Percentiles rank a stretch among this genome's conserved stretches.
Evolutionary conservation across 2,888 invertebrate genomes (phyloP).

Genomic region (Leucophora obtusa): DNA sequence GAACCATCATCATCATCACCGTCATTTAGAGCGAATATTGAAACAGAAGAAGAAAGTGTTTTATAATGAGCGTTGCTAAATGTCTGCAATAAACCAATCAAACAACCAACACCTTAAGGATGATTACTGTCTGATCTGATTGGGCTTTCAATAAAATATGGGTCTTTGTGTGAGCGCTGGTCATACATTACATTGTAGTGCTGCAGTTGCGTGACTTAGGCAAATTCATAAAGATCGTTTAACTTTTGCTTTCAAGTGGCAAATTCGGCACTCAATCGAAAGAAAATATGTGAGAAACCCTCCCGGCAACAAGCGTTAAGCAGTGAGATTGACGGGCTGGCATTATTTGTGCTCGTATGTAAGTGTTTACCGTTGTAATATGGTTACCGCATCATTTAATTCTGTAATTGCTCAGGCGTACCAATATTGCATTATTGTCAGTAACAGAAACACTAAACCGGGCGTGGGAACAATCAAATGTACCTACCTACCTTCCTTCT

Average conservation of each 20-base stretch:
- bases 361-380: conserved; percentile 49
- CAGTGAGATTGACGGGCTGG: conserved; percentile 45
- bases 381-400: conserved; percentile 62
- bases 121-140: neutral
- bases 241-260: conserved; percentile 71
- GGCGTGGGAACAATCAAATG: conserved; percentile 73
- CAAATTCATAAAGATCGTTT: conserved; percentile 71
- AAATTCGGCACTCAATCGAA: conserved; percentile 74
- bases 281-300: conserved; percentile 40
- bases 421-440: conserved; percentile 41
- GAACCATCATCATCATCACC: conserved; percentile 33
- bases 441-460: conserved; percentile 49
- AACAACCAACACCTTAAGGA: conserved; percentile 29
- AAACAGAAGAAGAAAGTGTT: conserved; percentile 26
- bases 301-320: conserved; percentile 57
- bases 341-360: conserved; percentile 9
- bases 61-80: conserved; percentile 61
- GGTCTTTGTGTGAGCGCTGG: neutral
- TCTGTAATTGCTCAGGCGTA: conserved; percentile 67
- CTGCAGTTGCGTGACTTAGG: conserved; percentile 69
- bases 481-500: conserved; percentile 61
- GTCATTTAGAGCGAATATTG: neutral
- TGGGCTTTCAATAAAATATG: conserved; percentile 15
- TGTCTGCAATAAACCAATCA: too few species aligned
- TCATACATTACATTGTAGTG: neutral